Evolutionary conservation across 2,113 vertebrate genomes (phyloP), one percentile per base, ranked within the genome.

Genomic region (Coryphaenoides rupestris): DNA sequence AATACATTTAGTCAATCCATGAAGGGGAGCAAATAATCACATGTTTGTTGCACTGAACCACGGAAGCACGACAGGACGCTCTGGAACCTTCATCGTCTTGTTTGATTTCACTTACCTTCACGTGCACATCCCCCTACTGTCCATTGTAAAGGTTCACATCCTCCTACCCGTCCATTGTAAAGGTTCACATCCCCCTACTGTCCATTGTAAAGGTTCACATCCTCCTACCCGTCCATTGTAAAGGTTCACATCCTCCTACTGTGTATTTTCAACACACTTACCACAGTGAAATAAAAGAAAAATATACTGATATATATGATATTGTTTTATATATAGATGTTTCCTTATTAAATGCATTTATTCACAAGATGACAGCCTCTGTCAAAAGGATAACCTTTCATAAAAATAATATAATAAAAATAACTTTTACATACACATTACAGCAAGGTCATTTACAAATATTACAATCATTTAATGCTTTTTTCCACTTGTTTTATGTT

Each of bases 381-480:
- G 86, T 90, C 79, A 86, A 80, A 86, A 89, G 82, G 84, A 87
- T 85, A 89, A 88, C 83, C 83, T 86, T 82, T 91, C 89, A 91
- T 91, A 92, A 91, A 91, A 91, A 91, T 92, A 91, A 91, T 91
- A 91, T 91, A 89, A 91, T 91, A 91, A 89, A 92, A 91, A 91
- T 92, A 92, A 91, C 89, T 86, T 80, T 80, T 85, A 90, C 89
- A 92, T 89, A 91, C 89, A 91, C 89, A 84, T 89, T 89, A 91
- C 89, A 89, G 84, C 88, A 88, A 90, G 85, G 83, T 90, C 72
- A 90, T 91, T 87, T 91, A 91, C 90, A 92, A 91, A 91, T 92
- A 90, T 92, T 91, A 92, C 91, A 92, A 92, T 92, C 87, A 89
- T 88, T 89, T 90, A 82, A 84, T 83, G 73, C 79, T 86, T 72